A percentile compares a stretch with the other conserved stretches of the same genome.
Evolutionary conservation across 2,888 invertebrate genomes (phyloP).

Genomic region (Caradrina clavipalpis): DNA sequence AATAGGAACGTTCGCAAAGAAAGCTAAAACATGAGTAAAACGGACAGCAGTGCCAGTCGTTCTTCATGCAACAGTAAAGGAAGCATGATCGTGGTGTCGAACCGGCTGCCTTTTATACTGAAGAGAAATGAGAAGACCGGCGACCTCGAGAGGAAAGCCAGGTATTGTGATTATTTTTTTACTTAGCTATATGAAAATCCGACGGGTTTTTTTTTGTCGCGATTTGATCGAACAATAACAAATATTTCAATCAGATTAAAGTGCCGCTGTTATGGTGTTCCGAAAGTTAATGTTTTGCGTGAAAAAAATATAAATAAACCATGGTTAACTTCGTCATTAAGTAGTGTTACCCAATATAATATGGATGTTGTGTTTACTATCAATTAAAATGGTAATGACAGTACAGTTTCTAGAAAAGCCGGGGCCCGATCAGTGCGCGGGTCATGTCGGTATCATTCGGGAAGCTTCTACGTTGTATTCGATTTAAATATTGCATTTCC

Average conservation of each 20-base stretch:
- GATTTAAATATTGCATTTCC: constrained; percentile 5
- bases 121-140: constrained; percentile 94
- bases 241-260: constrained; percentile 2
- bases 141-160: constrained; percentile 95
- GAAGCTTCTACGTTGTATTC: constrained; percentile 40
- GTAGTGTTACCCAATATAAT: constrained; percentile 1
- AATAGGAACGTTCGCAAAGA: constrained; percentile 75
- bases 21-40: constrained; percentile 83
- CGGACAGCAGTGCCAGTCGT: constrained; percentile 76
- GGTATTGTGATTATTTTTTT: constrained; percentile 87
- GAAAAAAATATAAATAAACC: constrained; percentile 18
- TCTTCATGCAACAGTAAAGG: constrained; percentile 91
- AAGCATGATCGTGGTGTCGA: constrained; percentile 97
- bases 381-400: constrained; percentile 2
- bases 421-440: neutral
- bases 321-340: constrained; percentile 1
- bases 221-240: neutral
- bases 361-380: constrained; percentile 10
- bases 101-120: constrained; percentile 96
- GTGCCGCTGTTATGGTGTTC: neutral
- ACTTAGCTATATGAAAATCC: neutral
- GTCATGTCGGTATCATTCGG: constrained; percentile 44
- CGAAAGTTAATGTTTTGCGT: constrained; percentile 15
- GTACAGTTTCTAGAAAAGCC: constrained; percentile 34
- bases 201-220: neutral